Evolutionary conservation across 1,140 invertebrate genomes (phyloP), one percentile per base, ranked within the genome.

Genomic region (Eubasilissa regina): DNA sequence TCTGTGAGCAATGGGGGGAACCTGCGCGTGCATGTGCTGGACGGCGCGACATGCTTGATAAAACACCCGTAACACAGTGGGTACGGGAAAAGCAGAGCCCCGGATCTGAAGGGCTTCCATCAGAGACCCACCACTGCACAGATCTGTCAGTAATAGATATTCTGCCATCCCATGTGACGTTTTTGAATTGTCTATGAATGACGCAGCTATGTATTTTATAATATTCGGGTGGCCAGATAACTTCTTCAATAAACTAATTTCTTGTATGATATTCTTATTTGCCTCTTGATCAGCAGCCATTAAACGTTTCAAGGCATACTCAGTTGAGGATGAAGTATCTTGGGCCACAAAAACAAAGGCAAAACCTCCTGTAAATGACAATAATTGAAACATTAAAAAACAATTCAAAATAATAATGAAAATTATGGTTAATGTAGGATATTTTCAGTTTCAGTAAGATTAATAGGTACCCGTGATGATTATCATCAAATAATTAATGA

Each of bases 321-420:
- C 95, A 83, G 95, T 96, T 76, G 95, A 95, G 81, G 92, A 93
- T 76, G 93, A 91, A 75, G 95, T 87, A 91, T 98, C 96, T 92
- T 97, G 96, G 82, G 95, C 97, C 80, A 96, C 94, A 91, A 95
- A 98, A 66, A 98, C 97, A 91, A 97, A 95, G 64, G 96, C 96
- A 93, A 96, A 98, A 83, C 97, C 97, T 92, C 97, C 97, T 98
- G 88, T 83, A 90, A 92, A 87, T 84, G 19, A 60, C 15, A 74
- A 68, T 6, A 35, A 35, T 35, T 35, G 1, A 35, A 35, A 35
- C 1, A 35, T 35, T 35, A n/a, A n/a, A n/a, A n/a, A n/a, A n/a
- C n/a, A n/a, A n/a, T n/a, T n/a, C n/a, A n/a, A n/a, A n/a, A n/a
- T n/a, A n/a, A n/a, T n/a, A 35, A 35, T 35, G 25, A 35, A 35